Evolutionary conservation across 2,888 invertebrate species (phyloP).

Genomic region (Pasiphila rectangulata): DNA sequence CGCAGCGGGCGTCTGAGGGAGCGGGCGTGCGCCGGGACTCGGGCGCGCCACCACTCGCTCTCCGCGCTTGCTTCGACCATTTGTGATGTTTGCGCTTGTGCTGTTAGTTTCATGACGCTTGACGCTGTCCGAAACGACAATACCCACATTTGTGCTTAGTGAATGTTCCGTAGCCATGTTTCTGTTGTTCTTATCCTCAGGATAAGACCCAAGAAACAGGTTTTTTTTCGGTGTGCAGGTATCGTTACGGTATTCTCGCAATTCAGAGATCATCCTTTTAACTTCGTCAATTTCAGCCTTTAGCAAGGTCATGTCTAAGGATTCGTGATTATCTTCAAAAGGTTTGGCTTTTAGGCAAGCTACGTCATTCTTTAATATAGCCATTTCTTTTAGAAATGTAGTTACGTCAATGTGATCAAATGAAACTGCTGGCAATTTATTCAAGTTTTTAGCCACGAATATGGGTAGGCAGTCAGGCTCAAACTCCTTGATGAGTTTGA

Average conservation of each 20-base stretch:
- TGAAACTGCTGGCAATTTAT: constrained; percentile 1
- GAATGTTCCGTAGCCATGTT: background rate
- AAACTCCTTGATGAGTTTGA: too few relatives aligned
- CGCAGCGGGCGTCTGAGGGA: too few relatives aligned
- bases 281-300: background rate
- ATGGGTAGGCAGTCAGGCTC: background rate
- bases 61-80: too few relatives aligned
- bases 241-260: background rate
- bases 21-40: background rate
- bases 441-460: constrained; percentile 1
- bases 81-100: background rate
- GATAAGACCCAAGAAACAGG: constrained; percentile 21
- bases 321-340: background rate
- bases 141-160: background rate
- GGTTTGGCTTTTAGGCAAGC: too few relatives aligned
- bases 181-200: constrained; percentile 26
- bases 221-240: background rate
- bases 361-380: background rate
- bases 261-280: background rate
- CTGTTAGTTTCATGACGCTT: too few relatives aligned
- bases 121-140: background rate
- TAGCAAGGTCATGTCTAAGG: background rate
- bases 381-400: constrained; percentile 3
- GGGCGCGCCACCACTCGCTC: background rate
- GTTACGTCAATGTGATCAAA: constrained; percentile 3